phyloP scores from a whole-genome alignment of 1,140 invertebrate genomes.

The Lycorma delicatula region DNA sequence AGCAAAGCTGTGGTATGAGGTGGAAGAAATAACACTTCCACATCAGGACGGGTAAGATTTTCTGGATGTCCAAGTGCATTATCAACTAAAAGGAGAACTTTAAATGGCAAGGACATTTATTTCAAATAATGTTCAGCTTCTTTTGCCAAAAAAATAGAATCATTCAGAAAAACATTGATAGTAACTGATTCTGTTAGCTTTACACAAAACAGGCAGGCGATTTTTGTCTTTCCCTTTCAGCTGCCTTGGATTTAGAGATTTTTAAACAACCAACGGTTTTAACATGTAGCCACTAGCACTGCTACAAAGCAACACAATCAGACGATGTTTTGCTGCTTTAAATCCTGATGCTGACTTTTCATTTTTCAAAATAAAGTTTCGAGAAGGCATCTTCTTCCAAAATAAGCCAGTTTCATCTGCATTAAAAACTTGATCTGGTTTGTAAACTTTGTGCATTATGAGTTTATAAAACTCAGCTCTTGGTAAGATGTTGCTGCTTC shows the following conservation, averaged over 20 bases:
- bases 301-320: constrained; percentile 27
- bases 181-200: constrained; percentile 36
- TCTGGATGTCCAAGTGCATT: constrained; percentile 37
- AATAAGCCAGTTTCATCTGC: background rate
- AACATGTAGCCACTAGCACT: constrained; percentile 29
- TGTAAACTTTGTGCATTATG: background rate
- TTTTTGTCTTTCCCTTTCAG: constrained; percentile 24
- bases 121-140: constrained; percentile 32
- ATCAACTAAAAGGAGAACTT: constrained; percentile 40
- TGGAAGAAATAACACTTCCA: constrained; percentile 39
- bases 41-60: constrained; percentile 30
- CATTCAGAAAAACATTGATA: constrained; percentile 34
- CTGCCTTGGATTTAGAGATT: constrained; percentile 22
- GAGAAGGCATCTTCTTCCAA: background rate
- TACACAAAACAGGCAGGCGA: constrained; percentile 36
- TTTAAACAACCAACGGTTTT: constrained; percentile 30
- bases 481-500: background rate
- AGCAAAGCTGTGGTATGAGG: no score
- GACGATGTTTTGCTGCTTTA: constrained; percentile 28
- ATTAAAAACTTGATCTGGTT: background rate
- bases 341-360: constrained; percentile 21
- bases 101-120: constrained; percentile 36
- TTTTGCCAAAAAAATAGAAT: constrained; percentile 33
- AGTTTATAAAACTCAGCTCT: background rate
- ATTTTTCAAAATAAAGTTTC: background rate